phyloP scores from a whole-genome alignment of 2,797 vertebrate species.

The Siniperca scherzeri region DNA sequence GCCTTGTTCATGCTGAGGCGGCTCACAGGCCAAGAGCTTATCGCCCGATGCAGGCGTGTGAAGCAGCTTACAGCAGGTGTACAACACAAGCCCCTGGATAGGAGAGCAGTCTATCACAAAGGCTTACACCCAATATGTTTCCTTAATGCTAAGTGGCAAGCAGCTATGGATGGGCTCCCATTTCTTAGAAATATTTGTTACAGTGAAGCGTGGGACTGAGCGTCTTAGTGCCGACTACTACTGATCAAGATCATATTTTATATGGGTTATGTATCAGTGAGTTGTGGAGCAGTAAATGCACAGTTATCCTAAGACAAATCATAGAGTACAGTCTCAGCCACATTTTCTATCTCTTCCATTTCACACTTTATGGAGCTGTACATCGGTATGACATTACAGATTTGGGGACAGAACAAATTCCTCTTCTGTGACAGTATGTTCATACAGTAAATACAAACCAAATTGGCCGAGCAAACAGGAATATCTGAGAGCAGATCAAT shows the following conservation, averaged over 20 bases:
- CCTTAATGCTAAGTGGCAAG: conserved; percentile 46
- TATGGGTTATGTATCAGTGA: conserved; percentile 31
- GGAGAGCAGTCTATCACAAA: conserved; percentile 63
- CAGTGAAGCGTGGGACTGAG: conserved; percentile 9
- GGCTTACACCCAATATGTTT: conserved; percentile 52
- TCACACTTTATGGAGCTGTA: conserved; percentile 73
- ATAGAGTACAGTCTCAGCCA: conserved; percentile 29
- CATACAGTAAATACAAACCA: conserved; percentile 45
- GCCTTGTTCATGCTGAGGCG: conserved; percentile 59
- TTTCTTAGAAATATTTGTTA: conserved; percentile 32
- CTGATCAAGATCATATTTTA: conserved; percentile 53
- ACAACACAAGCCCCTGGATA: conserved; percentile 57
- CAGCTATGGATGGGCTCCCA: background rate
- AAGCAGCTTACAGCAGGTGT: conserved; percentile 74
- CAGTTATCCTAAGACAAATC: conserved; percentile 65
- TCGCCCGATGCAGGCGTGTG: conserved; percentile 60
- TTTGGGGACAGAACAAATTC: conserved; percentile 36
- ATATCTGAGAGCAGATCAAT: conserved; percentile 3
- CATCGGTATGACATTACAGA: conserved; percentile 54
- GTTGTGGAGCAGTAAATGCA: conserved; percentile 57
- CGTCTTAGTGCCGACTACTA: conserved; percentile 10
- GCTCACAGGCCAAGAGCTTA: conserved; percentile 63
- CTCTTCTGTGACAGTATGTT: conserved; percentile 40
- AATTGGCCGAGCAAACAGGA: conserved; percentile 18
- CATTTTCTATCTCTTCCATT: conserved; percentile 71